Evolutionary conservation across 2,797 vertebrate genomes (phyloP).

Genomic region (Typhlichthys subterraneus): DNA sequence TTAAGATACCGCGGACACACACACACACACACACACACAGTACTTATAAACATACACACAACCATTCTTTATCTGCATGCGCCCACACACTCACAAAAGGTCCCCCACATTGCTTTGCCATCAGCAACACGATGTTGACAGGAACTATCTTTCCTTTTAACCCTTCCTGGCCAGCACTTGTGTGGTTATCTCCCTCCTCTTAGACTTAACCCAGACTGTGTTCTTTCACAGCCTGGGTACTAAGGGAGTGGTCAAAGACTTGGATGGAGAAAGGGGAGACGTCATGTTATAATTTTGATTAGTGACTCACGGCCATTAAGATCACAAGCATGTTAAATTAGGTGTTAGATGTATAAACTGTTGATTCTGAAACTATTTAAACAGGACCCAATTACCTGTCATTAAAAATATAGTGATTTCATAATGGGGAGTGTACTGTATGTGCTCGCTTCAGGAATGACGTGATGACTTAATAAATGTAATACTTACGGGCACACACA

Average conservation of each 20-base stretch:
- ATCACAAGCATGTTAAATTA: constrained; percentile 48
- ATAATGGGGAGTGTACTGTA: too few species aligned
- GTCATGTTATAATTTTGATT: constrained; percentile 59
- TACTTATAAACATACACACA: constrained; percentile 37
- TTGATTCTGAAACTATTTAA: constrained; percentile 23
- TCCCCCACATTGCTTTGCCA: constrained; percentile 60
- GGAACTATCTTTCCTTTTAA: constrained; percentile 81
- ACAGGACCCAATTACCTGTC: constrained; percentile 26
- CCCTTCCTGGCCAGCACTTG: constrained; percentile 71
- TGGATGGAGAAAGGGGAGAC: constrained; percentile 40
- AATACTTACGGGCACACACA: background rate
- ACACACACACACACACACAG: constrained; percentile 18
- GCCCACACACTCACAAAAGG: constrained; percentile 36
- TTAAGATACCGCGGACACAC: constrained; percentile 68
- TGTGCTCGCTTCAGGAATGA: background rate
- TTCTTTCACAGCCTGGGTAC: constrained; percentile 64
- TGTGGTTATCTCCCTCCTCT: constrained; percentile 73
- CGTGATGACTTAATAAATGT: background rate
- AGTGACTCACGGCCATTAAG: constrained; percentile 54
- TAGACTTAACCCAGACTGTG: constrained; percentile 70
- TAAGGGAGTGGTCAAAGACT: constrained; percentile 37
- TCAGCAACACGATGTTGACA: constrained; percentile 66
- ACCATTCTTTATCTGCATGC: constrained; percentile 23
- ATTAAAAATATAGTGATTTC: constrained; percentile 24
- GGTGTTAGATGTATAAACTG: constrained; percentile 43